These are phyloP conservation scores for Acropternis orthonyx DNA, from an alignment of 2,797 vertebrate species.

Conservation along the genomic window DNA sequence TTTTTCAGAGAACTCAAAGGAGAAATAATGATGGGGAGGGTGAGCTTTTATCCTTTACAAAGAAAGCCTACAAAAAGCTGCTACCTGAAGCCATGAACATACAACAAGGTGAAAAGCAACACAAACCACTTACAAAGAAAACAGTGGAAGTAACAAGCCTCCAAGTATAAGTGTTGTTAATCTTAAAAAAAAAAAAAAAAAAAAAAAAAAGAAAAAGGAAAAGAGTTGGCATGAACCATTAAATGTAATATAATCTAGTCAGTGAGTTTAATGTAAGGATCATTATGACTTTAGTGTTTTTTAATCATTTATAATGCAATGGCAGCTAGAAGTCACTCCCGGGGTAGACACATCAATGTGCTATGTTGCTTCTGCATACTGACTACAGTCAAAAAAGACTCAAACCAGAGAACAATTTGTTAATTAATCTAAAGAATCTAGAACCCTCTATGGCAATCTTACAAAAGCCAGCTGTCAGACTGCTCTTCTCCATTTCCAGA, in stretches of 20 bases:
- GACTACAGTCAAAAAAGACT: constrained; percentile 1
- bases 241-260: neutral
- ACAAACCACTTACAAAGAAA: neutral
- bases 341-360: neutral
- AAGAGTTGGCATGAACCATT: neutral
- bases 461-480: neutral
- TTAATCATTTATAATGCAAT: constrained; percentile 18
- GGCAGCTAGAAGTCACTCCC: neutral
- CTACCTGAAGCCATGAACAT: neutral
- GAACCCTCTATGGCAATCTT: neutral
- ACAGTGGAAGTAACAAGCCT: neutral
- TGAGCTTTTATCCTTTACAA: neutral
- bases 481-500: neutral
- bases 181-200: neutral
- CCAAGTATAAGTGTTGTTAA: neutral
- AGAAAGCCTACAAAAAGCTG: neutral
- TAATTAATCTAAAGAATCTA: neutral
- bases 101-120: neutral
- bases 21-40: neutral
- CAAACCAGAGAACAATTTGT: neutral
- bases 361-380: neutral
- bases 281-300: constrained; percentile 20
- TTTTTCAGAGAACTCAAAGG: neutral
- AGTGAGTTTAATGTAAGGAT: constrained; percentile 6
- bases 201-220: neutral